Conservation (phyloP, 1,140 invertebrate species). For the Meteorus sp. region DNA sequence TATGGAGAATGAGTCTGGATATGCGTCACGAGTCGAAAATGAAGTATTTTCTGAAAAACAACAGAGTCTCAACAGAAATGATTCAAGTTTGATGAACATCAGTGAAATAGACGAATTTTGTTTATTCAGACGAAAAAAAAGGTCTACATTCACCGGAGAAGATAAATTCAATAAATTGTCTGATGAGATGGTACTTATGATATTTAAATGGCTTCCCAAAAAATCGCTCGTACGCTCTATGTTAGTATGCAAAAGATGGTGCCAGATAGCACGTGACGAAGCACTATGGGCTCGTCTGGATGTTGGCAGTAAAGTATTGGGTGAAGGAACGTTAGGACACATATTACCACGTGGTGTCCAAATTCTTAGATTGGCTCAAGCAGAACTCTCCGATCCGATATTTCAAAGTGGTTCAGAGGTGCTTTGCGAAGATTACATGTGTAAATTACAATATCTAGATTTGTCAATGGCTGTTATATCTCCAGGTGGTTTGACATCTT, state of each 20-base stretch:
- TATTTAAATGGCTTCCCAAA: slow-evolving; percentile 82
- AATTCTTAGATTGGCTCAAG: slow-evolving; percentile 74
- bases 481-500: slow-evolving; percentile 60
- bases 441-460: slow-evolving; percentile 79
- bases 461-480: slow-evolving; percentile 77
- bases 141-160: slow-evolving; percentile 42
- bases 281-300: slow-evolving; percentile 83
- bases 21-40: slow-evolving; percentile 40
- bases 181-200: slow-evolving; percentile 82
- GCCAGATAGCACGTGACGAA: slow-evolving; percentile 77
- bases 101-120: slow-evolving; percentile 46
- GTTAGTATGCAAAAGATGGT: slow-evolving; percentile 67
- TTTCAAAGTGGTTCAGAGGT: slow-evolving; percentile 53
- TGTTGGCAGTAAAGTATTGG: slow-evolving; percentile 70
- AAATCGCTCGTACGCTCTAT: slow-evolving; percentile 65
- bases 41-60: slow-evolving; percentile 42
- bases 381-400: slow-evolving; percentile 65
- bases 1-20: slow-evolving; percentile 44
- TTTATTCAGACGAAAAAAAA: slow-evolving; percentile 49
- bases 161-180: slow-evolving; percentile 70
- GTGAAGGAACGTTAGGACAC: slow-evolving; percentile 67
- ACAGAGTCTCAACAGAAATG: slow-evolving; percentile 41
- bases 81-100: slow-evolving; percentile 33
- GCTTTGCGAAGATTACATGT: slow-evolving; percentile 39
- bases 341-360: slow-evolving; percentile 73